These are phyloP conservation scores for Antrozous pallidus DNA, from an alignment of 2,797 vertebrate species.

Conservation along the genomic window DNA sequence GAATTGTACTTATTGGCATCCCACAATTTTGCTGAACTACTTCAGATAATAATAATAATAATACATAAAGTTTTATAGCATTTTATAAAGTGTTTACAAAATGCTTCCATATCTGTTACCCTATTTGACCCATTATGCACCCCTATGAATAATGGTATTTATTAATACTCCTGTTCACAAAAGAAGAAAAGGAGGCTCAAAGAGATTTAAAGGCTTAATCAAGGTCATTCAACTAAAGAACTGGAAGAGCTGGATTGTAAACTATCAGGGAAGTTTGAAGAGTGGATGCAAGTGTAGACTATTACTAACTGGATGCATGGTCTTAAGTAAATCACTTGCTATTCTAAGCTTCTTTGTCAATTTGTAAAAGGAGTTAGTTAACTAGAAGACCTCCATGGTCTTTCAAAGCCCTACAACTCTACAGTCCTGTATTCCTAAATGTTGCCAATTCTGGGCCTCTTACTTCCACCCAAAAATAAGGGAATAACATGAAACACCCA, in stretches of 20 bases:
- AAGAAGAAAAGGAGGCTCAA: background rate
- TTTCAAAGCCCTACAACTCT: conserved; percentile 22
- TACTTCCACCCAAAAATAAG: background rate
- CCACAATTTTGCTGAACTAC: background rate
- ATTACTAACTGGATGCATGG: background rate
- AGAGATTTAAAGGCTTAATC: conserved; percentile 15
- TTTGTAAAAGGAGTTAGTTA: background rate
- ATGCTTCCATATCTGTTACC: background rate
- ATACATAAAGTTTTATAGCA: background rate
- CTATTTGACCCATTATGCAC: background rate
- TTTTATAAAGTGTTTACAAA: background rate
- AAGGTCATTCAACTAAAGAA: background rate
- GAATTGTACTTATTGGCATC: background rate
- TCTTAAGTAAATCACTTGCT: background rate
- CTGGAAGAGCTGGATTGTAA: background rate
- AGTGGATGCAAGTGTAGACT: background rate
- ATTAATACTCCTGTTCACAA: background rate
- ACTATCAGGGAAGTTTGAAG: background rate
- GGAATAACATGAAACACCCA: background rate
- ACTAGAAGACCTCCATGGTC: background rate
- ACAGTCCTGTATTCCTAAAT: background rate
- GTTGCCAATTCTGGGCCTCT: background rate
- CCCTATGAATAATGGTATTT: background rate
- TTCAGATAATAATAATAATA: background rate
- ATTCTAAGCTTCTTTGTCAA: background rate